phyloP scores from a whole-genome alignment of 2,113 vertebrate genomes.

The Sturnus vulgaris region DNA sequence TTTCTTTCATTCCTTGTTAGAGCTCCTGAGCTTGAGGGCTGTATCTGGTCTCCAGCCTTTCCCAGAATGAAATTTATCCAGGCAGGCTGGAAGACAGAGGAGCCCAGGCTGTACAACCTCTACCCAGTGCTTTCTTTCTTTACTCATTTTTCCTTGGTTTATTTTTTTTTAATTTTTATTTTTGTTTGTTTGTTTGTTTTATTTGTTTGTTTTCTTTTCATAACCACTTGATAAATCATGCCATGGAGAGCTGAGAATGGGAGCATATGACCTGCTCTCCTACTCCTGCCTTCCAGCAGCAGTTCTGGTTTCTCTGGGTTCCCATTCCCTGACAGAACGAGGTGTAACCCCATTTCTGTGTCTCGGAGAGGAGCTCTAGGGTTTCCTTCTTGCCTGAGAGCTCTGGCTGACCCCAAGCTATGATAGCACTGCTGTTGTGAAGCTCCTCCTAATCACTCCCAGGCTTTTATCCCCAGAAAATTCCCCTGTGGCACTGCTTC shows the following conservation, averaged over 20 bases:
- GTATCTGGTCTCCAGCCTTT: background rate
- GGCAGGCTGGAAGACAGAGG: background rate
- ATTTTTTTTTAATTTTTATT: too few species aligned
- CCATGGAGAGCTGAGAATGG: background rate
- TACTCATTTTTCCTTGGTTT: background rate
- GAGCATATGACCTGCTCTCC: background rate
- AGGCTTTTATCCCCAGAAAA: background rate
- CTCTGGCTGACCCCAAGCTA: background rate
- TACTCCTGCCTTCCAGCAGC: background rate
- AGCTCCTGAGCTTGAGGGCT: background rate
- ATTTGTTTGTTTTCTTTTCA: background rate
- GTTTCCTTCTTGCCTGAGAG: background rate
- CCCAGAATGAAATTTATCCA: background rate
- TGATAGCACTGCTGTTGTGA: background rate
- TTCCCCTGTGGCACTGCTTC: fast-evolving
- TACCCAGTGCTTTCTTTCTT: background rate
- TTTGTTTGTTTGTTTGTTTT: background rate
- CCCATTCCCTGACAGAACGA: fast-evolving
- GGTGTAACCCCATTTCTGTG: background rate
- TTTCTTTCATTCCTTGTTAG: background rate
- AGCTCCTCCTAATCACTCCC: background rate
- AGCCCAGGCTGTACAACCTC: background rate
- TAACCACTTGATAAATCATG: background rate
- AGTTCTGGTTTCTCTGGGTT: background rate
- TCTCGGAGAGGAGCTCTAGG: background rate